phyloP scores from a whole-genome alignment of 2,113 vertebrate genomes.

The Equus quagga region DNA sequence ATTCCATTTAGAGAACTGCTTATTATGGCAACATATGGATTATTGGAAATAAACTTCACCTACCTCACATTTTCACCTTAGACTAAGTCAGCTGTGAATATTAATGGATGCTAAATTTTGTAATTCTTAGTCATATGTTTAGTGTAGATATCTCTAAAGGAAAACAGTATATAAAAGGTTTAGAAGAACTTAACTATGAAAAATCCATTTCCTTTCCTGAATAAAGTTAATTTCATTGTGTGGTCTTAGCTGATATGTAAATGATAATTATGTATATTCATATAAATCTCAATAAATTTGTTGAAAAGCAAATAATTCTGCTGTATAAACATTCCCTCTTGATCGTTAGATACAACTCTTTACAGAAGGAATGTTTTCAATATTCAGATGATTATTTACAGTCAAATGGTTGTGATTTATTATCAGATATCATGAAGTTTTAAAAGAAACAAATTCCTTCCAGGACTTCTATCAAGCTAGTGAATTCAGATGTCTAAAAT shows the following conservation, averaged over 20 bases:
- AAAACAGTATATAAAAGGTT: background rate
- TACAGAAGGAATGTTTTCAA: background rate
- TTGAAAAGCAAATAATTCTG: background rate
- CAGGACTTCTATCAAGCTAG: background rate
- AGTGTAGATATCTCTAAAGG: background rate
- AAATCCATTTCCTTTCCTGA: background rate
- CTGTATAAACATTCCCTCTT: background rate
- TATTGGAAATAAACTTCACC: background rate
- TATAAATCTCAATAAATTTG: background rate
- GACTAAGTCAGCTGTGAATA: background rate
- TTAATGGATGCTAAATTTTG: background rate
- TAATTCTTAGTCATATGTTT: background rate
- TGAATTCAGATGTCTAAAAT: background rate
- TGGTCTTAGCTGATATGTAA: background rate
- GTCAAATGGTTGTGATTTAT: background rate
- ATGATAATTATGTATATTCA: background rate
- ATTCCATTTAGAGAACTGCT: background rate
- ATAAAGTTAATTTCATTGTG: background rate
- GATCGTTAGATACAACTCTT: background rate
- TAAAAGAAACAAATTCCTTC: background rate
- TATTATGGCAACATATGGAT: background rate
- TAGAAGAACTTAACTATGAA: background rate
- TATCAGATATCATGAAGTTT: background rate
- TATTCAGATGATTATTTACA: background rate
- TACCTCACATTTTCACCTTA: background rate